Conservation (phyloP, 1,140 invertebrate species). For the Neodiprion lecontei region DNA sequence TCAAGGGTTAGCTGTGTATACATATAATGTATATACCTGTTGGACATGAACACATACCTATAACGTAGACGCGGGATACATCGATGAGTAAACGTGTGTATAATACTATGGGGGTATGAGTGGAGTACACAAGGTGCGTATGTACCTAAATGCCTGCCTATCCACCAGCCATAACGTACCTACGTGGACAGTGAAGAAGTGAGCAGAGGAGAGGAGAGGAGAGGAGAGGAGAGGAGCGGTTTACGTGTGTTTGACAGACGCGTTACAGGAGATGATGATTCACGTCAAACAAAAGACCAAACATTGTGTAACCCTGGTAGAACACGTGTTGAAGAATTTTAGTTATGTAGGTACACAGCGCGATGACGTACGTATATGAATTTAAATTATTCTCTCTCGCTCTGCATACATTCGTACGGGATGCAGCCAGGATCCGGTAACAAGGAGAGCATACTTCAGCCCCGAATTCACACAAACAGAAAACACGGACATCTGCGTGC, state of each 20-base stretch:
- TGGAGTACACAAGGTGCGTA: background rate
- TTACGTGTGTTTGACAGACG: slow-evolving; percentile 7
- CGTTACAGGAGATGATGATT: slow-evolving; percentile 36
- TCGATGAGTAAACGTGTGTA: slow-evolving; percentile 19
- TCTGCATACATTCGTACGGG: too few species aligned
- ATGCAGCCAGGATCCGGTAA: too few species aligned
- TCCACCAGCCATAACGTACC: too few species aligned
- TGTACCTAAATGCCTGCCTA: too few species aligned
- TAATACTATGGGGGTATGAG: slow-evolving; percentile 7
- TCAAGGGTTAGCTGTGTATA: background rate
- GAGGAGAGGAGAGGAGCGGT: background rate
- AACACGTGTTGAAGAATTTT: slow-evolving; percentile 46
- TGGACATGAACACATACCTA: slow-evolving; percentile 36
- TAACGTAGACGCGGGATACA: slow-evolving; percentile 23
- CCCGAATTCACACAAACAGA: too few species aligned
- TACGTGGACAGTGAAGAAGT: too few species aligned
- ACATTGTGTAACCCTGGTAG: slow-evolving; percentile 34
- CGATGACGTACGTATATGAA: background rate
- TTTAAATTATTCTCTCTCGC: background rate
- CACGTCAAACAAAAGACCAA: slow-evolving; percentile 51
- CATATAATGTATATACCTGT: slow-evolving; percentile 35
- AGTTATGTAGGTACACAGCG: slow-evolving; percentile 24
- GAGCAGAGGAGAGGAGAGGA: background rate
- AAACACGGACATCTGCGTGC: too few species aligned
- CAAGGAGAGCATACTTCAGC: too few species aligned